Conservation (phyloP, 2,888 invertebrate genomes). For the Eupithecia subumbrata region DNA sequence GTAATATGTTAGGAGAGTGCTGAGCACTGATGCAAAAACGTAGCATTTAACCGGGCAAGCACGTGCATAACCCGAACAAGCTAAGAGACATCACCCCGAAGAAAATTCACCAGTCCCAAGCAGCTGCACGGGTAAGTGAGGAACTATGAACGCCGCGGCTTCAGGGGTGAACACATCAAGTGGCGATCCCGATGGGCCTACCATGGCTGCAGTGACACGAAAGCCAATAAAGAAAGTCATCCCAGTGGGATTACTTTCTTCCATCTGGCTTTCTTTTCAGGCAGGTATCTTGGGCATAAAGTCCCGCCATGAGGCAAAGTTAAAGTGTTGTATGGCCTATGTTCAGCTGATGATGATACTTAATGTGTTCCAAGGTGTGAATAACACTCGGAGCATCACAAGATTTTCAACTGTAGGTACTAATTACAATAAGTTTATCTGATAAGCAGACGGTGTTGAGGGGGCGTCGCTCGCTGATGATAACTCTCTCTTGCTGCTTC, state of each 20-base stretch:
- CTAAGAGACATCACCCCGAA: neutral
- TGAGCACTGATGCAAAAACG: neutral
- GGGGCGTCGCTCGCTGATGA: constrained; percentile 30
- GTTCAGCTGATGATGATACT: too few species aligned
- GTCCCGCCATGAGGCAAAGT: too few species aligned
- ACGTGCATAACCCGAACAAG: neutral
- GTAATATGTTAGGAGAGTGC: neutral
- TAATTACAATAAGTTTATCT: constrained; percentile 29
- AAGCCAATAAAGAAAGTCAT: too few species aligned
- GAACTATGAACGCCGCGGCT: too few species aligned
- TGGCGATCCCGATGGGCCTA: too few species aligned
- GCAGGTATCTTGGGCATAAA: too few species aligned
- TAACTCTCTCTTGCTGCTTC: constrained; percentile 8
- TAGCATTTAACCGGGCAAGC: neutral
- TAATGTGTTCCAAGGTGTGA: neutral
- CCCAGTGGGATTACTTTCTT: too few species aligned
- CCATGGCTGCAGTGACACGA: too few species aligned
- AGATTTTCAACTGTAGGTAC: neutral
- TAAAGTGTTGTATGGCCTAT: too few species aligned
- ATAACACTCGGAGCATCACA: constrained; percentile 22
- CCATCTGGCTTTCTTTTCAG: too few species aligned
- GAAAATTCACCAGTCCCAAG: neutral
- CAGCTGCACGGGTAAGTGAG: neutral
- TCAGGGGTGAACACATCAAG: too few species aligned
- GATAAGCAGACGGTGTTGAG: constrained; percentile 32